Evolutionary conservation across 1,140 invertebrate species (phyloP).

Genomic region (Solenopsis invicta): DNA sequence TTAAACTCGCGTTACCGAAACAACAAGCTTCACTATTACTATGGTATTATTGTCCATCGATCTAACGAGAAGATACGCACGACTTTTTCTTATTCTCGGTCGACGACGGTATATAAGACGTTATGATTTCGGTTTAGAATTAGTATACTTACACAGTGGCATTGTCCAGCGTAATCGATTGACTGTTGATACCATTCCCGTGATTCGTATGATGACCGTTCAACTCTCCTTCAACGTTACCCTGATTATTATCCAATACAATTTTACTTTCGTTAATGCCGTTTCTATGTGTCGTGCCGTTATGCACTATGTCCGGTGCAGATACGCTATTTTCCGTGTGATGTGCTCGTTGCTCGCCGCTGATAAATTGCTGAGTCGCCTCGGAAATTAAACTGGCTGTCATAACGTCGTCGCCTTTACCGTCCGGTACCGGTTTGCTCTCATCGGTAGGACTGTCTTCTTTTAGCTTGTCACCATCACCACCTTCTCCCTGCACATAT

Average conservation of each 20-base stretch:
- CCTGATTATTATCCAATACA: slow-evolving; percentile 84
- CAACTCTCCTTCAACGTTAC: slow-evolving; percentile 83
- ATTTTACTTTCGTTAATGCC: slow-evolving; percentile 84
- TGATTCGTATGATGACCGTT: slow-evolving; percentile 86
- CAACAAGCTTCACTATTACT: slow-evolving; percentile 50
- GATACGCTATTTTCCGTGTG: slow-evolving; percentile 77
- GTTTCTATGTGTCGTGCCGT: slow-evolving; percentile 84
- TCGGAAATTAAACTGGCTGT: slow-evolving; percentile 85
- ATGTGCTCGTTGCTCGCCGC: slow-evolving; percentile 82
- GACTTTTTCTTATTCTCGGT: slow-evolving; percentile 64
- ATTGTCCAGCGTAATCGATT: slow-evolving; percentile 85
- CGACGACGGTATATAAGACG: slow-evolving; percentile 60
- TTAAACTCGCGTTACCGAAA: slow-evolving; percentile 28
- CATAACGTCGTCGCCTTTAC: slow-evolving; percentile 84
- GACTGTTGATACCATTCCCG: slow-evolving; percentile 83
- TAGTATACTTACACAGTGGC: slow-evolving; percentile 86
- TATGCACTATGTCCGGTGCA: slow-evolving; percentile 81
- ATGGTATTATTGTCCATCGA: slow-evolving; percentile 72
- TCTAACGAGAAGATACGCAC: slow-evolving; percentile 66
- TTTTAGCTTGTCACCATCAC: slow-evolving; percentile 84
- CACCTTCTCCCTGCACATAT: slow-evolving; percentile 79
- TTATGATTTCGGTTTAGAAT: slow-evolving; percentile 67
- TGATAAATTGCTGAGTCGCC: slow-evolving; percentile 85
- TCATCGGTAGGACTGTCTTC: slow-evolving; percentile 84
- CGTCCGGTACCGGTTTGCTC: slow-evolving; percentile 78